These are phyloP conservation scores for Junonia oenone DNA, from an alignment of 2,888 invertebrate genomes.

Conservation along the genomic window DNA sequence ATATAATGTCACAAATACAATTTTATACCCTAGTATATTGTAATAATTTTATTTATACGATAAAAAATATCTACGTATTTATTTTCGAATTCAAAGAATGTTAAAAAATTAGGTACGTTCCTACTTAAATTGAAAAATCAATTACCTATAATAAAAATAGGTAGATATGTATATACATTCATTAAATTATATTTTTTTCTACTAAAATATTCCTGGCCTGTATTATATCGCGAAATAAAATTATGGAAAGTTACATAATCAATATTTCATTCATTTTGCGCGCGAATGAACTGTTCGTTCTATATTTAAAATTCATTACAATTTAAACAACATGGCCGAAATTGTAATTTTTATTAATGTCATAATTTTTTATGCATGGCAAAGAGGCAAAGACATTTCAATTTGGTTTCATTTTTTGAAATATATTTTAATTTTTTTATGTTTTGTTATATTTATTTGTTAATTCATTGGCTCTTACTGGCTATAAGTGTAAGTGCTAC, in stretches of 20 bases:
- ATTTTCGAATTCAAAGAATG: too few relatives aligned
- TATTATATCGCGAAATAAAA: background rate
- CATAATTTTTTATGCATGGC: background rate
- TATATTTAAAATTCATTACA: background rate
- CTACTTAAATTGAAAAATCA: too few relatives aligned
- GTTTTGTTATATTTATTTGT: too few relatives aligned
- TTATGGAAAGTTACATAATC: background rate
- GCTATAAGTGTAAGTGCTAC: too few relatives aligned
- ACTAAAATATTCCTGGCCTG: background rate
- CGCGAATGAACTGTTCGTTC: background rate
- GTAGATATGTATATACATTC: too few relatives aligned
- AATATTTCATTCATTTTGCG: constrained; percentile 8
- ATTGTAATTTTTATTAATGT: background rate
- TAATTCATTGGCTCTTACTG: too few relatives aligned
- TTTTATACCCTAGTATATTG: background rate
- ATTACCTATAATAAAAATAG: too few relatives aligned
- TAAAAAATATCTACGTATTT: too few relatives aligned
- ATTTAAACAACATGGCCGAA: background rate
- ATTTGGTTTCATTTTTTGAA: background rate
- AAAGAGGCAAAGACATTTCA: background rate
- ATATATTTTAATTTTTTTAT: too few relatives aligned
- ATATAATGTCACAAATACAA: background rate
- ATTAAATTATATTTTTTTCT: background rate
- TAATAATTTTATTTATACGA: background rate
- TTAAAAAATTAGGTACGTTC: too few relatives aligned